Evolutionary conservation across 2,888 invertebrate genomes (phyloP).

Genomic region (Andrena minutula): DNA sequence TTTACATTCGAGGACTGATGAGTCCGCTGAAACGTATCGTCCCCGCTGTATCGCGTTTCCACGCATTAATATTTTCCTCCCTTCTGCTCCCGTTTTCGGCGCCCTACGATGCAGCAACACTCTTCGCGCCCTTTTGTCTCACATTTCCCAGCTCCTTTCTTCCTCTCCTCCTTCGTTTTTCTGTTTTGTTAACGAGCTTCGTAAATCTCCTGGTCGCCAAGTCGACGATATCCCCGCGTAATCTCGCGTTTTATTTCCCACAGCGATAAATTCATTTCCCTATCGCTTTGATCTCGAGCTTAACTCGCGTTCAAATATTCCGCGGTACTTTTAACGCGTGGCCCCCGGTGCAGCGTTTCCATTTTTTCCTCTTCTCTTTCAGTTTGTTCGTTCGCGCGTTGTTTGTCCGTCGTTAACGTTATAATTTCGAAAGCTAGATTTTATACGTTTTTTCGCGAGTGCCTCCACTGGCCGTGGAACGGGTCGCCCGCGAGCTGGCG

Average conservation of each 20-base stretch:
- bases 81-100: not conserved
- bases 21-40: conserved; percentile 48
- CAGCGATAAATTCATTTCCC: conserved; percentile 46
- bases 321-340: conserved; percentile 16
- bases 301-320: conserved; percentile 28
- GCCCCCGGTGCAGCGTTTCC: not conserved
- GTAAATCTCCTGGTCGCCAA: conserved; percentile 43
- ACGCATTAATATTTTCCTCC: conserved; percentile 21
- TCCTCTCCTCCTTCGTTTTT: not conserved
- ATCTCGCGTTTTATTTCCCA: conserved; percentile 50
- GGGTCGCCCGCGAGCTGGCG: not conserved
- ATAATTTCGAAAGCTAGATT: conserved; percentile 9
- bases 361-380: conserved; percentile 2
- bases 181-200: conserved; percentile 33
- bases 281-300: conserved; percentile 49
- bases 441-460: not conserved
- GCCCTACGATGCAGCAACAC: not conserved
- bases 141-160: too few species aligned
- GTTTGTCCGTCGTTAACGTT: not conserved
- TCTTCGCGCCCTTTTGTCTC: not conserved
- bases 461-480: not conserved
- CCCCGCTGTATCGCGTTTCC: conserved; percentile 6
- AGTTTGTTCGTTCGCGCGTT: not conserved
- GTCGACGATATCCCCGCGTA: conserved; percentile 50
- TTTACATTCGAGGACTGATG: conserved; percentile 55